Percentiles rank a stretch among this genome's conserved stretches.
Conservation (phyloP, 2,888 invertebrate genomes). For the Helobdella robusta region DNA sequence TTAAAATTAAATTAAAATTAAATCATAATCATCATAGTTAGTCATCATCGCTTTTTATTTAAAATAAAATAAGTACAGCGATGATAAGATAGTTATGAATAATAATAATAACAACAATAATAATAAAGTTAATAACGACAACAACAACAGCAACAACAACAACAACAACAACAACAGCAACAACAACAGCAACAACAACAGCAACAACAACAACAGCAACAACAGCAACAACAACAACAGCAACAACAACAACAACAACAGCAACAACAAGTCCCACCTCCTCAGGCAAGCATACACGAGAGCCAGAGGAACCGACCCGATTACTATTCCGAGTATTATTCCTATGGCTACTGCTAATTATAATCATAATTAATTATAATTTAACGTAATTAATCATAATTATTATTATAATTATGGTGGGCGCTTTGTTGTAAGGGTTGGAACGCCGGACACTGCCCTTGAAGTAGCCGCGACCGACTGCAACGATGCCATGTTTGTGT, state of each 20-base stretch:
- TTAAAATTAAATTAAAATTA: background rate
- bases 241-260: background rate
- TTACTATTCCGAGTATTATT: constrained; percentile 27
- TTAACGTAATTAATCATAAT: no score
- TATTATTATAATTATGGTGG: no score
- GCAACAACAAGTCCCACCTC: constrained; percentile 9
- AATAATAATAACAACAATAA: background rate
- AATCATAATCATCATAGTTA: no score
- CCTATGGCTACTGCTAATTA: constrained; percentile 27
- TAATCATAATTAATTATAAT: no score
- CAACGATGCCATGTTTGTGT: no score
- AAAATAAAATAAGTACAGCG: no score
- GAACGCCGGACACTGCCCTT: no score
- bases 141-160: background rate
- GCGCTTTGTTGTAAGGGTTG: no score
- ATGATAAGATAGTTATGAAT: no score
- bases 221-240: background rate
- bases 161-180: background rate
- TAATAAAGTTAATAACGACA: background rate
- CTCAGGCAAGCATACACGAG: constrained; percentile 27
- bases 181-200: background rate
- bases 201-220: background rate
- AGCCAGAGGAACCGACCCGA: constrained; percentile 27
- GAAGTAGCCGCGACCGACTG: no score
- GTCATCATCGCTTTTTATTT: background rate